Base-by-base conservation (phyloP, 1,140 invertebrate genomes). In the Gerris buenoi region DNA sequence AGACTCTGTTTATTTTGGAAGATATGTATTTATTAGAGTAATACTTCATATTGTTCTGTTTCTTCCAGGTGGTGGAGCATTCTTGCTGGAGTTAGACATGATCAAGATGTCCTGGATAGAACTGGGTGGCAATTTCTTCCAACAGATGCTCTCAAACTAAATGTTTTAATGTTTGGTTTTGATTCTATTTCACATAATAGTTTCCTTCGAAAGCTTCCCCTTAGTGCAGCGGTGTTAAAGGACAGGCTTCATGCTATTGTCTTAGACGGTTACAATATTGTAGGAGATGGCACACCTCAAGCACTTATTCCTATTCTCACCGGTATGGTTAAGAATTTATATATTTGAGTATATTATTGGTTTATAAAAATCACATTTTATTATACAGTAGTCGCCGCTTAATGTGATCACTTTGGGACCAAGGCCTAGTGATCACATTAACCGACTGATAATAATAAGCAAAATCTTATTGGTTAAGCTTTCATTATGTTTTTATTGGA, bases 211-310 rank as follows among this genome's bases (percentile, higher is more conserved):
- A 89, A 90, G 72, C 78, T 97, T 61, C 93, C 93, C 1, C 86
- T 88, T 70, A 88, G 88, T 10, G 89, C 91, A 72, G 79, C 83
- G 25, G 91, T 88, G 74, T 77, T 97, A 27, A 86, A 80, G 0
- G 78, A 91, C 15, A 75, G 79, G 10, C 75, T 95, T n/a, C 78
- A 83, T 25, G 85, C 85, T 2, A 77, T 85, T 15, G 80, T 93
- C 3, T 75, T 95, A 0, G 80, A 91, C 73, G 89, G 90, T 68
- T 83, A 93, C 71, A 95, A 95, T 73, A 95, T 96, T 65, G 87
- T 97, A 1, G 94, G 94, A 0, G 95, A 97, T 78, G 94, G 94
- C 0, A 97, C 94, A 0, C 91, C 93, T 0, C 92, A 95, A 72
- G 92, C 94, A 0, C 77, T 96, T 23, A 90, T 95, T 56, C 94